Conservation (phyloP, 2,888 invertebrate genomes). For the Copidosoma aretas region DNA sequence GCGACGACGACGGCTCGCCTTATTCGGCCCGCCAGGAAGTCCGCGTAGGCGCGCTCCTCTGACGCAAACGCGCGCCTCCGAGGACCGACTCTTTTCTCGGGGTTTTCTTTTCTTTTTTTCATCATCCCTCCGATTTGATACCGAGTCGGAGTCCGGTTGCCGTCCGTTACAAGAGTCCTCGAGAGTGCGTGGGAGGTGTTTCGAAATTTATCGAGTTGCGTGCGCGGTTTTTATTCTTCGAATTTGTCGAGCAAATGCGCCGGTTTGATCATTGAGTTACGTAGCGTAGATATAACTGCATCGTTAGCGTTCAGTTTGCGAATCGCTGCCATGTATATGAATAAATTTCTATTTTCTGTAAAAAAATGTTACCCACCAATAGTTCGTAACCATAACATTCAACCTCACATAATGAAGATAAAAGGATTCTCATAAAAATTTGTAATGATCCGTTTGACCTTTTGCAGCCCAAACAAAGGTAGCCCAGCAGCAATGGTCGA, state of each 20-base stretch:
- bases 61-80: conserved; percentile 24
- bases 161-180: too few species aligned
- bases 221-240: too few species aligned
- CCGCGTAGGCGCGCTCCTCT: conserved; percentile 27
- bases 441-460: conserved; percentile 14
- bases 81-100: background rate
- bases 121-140: conserved; percentile 55
- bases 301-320: too few species aligned
- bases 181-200: background rate
- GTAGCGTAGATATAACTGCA: too few species aligned
- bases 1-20: conserved; percentile 18
- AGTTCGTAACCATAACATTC: too few species aligned
- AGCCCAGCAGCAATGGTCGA: conserved; percentile 78
- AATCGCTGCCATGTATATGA: too few species aligned
- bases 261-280: too few species aligned
- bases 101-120: background rate
- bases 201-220: background rate
- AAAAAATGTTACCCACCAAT: too few species aligned
- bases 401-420: background rate
- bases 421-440: conserved; percentile 1
- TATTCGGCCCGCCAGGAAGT: conserved; percentile 39
- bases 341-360: too few species aligned
- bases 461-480: conserved; percentile 71
- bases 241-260: too few species aligned
- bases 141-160: background rate